Evolutionary conservation across 2,888 invertebrate species (phyloP), one percentile per base, ranked within the genome.

Genomic region (Limnephilus rhombicus): DNA sequence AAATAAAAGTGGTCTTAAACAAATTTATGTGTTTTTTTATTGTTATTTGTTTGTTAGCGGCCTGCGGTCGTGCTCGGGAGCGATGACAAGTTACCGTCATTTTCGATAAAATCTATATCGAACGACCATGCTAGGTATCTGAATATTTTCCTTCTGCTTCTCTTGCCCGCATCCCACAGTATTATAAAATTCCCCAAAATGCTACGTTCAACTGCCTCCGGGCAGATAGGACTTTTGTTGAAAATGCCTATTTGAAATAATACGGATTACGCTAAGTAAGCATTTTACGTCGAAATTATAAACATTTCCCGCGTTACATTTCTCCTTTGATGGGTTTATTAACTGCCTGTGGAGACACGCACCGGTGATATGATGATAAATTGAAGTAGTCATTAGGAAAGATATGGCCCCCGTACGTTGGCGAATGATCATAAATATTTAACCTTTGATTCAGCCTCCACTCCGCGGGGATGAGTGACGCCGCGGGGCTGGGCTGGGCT

Each of bases 391-490:
- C 41, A 41, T 85, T 85, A 85, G 24, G 85, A 13, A 45, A 85
- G 85, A 85, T 41, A 41, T 18, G 13, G 41, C 37, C 41, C 45
- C 41, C 13, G 11, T 24, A 29, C 82, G 31, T 82, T 34, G 13
- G 82, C 82, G 82, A 68, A 68, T 82, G 31, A 82, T 82, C 29
- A 29, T 82, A 82, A 82, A 82, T 82, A 82, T 82, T 82, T 82
- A 82, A 82, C 82, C 82, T 82, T 34, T 82, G 82, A 37, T 86
- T 45, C 86, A 29, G 34, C 31, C 49, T 29, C 82, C 29, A 12
- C 82, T 49, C 45, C 45, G 81, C 4, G 82, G 4, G 82, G 31
- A 11, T 31, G 31, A n/a, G 18, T 45, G 41, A 31, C 85, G n/a
- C 13, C 49, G 4, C 49, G 2, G 49, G 49, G 49, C 49, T 15